Conservation (phyloP, 2,113 vertebrate species). For the Trematomus loennbergii region DNA sequence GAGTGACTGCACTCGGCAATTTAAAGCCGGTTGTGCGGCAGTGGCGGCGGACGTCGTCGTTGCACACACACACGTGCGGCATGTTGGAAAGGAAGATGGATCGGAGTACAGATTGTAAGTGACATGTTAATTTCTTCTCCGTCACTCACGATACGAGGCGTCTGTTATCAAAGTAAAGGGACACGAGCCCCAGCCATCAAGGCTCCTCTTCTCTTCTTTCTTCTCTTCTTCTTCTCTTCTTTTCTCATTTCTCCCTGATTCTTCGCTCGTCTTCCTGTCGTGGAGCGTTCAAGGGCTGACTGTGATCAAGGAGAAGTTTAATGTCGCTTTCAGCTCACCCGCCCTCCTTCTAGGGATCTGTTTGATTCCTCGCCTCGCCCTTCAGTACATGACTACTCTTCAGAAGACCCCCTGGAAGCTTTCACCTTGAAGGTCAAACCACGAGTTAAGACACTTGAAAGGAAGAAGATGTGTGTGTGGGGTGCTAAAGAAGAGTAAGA, state of each 20-base stretch:
- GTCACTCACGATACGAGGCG: conserved; percentile 81
- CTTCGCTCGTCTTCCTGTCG: conserved; percentile 15
- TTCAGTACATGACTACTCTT: conserved; percentile 7
- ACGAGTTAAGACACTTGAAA: background rate
- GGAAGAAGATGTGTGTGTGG: background rate
- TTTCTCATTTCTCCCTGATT: conserved; percentile 29
- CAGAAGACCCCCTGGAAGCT: background rate
- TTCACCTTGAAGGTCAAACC: conserved; percentile 22
- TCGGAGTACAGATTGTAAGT: conserved; percentile 85
- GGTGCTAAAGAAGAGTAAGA: background rate
- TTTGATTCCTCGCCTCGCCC: conserved; percentile 4
- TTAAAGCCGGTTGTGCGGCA: conserved; percentile 42
- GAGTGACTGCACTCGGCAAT: conserved; percentile 77
- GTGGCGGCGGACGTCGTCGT: conserved; percentile 14
- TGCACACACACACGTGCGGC: conserved; percentile 28
- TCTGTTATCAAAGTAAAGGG: conserved; percentile 78
- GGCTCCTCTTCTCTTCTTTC: conserved; percentile 23
- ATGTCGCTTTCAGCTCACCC: conserved; percentile 21
- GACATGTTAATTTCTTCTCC: conserved; percentile 87
- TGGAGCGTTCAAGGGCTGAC: conserved; percentile 14
- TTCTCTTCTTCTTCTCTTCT: conserved; percentile 17
- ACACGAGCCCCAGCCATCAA: conserved; percentile 63
- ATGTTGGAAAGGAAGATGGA: conserved; percentile 81
- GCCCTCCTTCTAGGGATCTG: background rate
- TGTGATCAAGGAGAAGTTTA: conserved; percentile 51